Evolutionary conservation across 2,797 vertebrate genomes (phyloP), one percentile per base, ranked within the genome.

Genomic region (Adrianichthys oophorus): DNA sequence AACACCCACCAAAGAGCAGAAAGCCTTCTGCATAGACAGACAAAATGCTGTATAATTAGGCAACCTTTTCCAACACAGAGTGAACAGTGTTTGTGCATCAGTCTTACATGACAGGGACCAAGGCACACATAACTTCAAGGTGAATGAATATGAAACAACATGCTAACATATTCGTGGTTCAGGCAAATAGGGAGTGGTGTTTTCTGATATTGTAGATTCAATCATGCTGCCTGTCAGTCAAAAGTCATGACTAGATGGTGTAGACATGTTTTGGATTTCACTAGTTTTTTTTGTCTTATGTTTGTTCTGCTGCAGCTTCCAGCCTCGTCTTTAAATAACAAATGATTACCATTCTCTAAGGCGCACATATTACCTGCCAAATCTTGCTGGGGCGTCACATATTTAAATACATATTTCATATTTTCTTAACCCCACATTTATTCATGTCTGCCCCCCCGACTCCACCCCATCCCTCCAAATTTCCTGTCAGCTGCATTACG

Each of bases 401-500:
- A 79, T 89, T 90, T 81, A 75, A 89, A 92, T 91, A 89, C 83
- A 89, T 87, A 90, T 91, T 91, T 89, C 83, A 88, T 78, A 79
- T 87, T 46, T 83, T 84, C 74, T 73, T 82, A 80, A 69, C 29
- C 29, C 29, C 7, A 8, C 26, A 26, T 26, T 26, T 5, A 26
- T 7, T 26, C 26, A 26, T 1, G 26, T 26, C 26, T 26, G 26
- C 48, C 52, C 60, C 41, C 58, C 55, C 47, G 44, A 10, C 54
- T 50, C 71, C 55, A 40, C 56, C 74, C 64, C 79, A 66, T 75
- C 73, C 75, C 78, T 68, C 67, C 72, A 79, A 76, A 78, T 85
- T 83, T 63, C 85, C 91, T 93, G 92, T 93, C 91, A 92, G 80
- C 90, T 68, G 80, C 91, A 91, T 89, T 90, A 92, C 72, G 78